Evolutionary conservation across 2,797 vertebrate genomes (phyloP), one percentile per base, ranked within the genome.

Genomic region (Lophius americanus): DNA sequence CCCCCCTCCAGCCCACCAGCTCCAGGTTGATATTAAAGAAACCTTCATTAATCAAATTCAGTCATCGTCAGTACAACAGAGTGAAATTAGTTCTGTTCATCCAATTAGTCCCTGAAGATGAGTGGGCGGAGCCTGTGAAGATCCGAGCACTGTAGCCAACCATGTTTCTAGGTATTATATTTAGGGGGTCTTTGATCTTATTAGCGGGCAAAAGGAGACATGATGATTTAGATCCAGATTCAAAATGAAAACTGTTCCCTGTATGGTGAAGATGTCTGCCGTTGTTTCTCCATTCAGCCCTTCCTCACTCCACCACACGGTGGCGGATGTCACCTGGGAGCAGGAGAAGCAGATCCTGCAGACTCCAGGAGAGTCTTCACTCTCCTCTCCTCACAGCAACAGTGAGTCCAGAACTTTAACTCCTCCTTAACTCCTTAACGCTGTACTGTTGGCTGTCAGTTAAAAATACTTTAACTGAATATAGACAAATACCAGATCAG

Each of bases 241-340:
- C 9, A 68, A 13, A 51, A 51, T 33, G 52, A 9, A n/a, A 35
- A 14, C 3, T 9, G 8, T 41, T 50, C 64, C 23, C n/a, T 3
- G 41, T 12, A 4, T 46, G 11, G 12, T 4, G 51, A 63, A 39
- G 49, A 7, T 46, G 35, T 59, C 9, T 44, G 32, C 64, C 9
- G 38, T 1, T 68, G 1, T 64, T n/a, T 62, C 36, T 73, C 11
- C 38, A 35, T 75, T 23, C 65, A 88, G 88, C 76, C 82, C 72
- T 69, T 91, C 88, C 51, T 69, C 71, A 64, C 49, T 79, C 64
- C 70, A 70, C 73, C 84, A 83, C 61, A 76, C 42, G 73, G 82
- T 47, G 75, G 65, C 79, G 66, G 78, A 78, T 5, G 51, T 60
- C 1, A 50, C 35, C 60, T 51, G 55, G 8, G 12, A 81, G n/a